Percentiles rank a stretch among this genome's conserved stretches.
phyloP scores from a whole-genome alignment of 1,140 invertebrate genomes.

The Epicauta chinensis region DNA sequence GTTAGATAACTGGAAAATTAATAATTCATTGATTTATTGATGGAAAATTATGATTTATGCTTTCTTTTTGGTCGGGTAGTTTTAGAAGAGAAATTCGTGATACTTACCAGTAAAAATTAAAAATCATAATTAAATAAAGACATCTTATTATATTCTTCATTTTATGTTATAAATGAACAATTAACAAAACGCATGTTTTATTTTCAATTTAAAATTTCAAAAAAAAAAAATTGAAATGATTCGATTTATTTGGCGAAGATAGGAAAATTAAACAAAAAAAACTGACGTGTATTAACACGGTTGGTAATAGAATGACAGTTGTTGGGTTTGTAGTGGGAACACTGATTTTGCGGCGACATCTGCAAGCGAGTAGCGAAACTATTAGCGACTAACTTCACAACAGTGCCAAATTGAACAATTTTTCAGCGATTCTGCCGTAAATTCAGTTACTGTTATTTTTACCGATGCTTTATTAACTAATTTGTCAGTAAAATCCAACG shows the following conservation, averaged over 20 bases:
- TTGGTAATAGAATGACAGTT: conserved; percentile 13
- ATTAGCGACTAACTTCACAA: too few species aligned
- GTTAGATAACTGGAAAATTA: conserved; percentile 37
- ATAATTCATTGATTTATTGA: too few species aligned
- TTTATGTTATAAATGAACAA: conserved; percentile 11
- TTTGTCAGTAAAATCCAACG: too few species aligned
- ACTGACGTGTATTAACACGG: conserved; percentile 27
- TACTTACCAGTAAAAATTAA: conserved; percentile 23
- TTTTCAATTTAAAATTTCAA: conserved; percentile 3
- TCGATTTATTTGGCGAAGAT: too few species aligned
- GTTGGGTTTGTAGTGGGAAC: not conserved
- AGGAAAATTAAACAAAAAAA: conserved; percentile 10
- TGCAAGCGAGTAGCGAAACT: too few species aligned
- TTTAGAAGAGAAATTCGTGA: not conserved
- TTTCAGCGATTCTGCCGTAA: too few species aligned
- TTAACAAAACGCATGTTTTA: conserved; percentile 8
- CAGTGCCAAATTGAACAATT: too few species aligned
- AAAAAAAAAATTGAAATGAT: conserved; percentile 1
- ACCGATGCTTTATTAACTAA: too few species aligned
- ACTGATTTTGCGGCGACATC: not conserved
- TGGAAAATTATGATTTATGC: too few species aligned
- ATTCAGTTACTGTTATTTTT: too few species aligned
- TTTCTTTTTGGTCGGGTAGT: too few species aligned
- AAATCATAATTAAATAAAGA: conserved; percentile 19
- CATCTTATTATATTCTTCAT: conserved; percentile 16